Conservation (phyloP, 2,113 vertebrate species). For the Rattus norvegicus region GRCr8 NC_086023.1:51485501-51486000, state of each 20-base stretch:
- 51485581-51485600: conserved; percentile 86
- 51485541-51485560: conserved; percentile 84
- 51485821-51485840: conserved; percentile 73
- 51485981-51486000: conserved; percentile 16
- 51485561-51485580: conserved; percentile 82
- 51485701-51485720: conserved; percentile 83
- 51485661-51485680: conserved; percentile 86
- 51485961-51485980: conserved; percentile 22
- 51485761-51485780: background rate
- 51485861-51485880: conserved; percentile 76
- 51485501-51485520: conserved; percentile 78
- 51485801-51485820: conserved; percentile 77
- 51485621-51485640: conserved; percentile 85
- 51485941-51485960: background rate
- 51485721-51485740: conserved; percentile 82
- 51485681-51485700: conserved; percentile 82
- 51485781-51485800: conserved; percentile 68
- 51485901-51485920: conserved; percentile 65
- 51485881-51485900: conserved; percentile 63
- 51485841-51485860: conserved; percentile 53
- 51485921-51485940: conserved; percentile 63
- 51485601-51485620: conserved; percentile 87
- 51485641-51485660: conserved; percentile 88
- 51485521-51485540: conserved; percentile 78
- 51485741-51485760: conserved; percentile 17